Base-by-base conservation (phyloP, 2,888 invertebrate species). In the Bruchidius siliquastri region DNA sequence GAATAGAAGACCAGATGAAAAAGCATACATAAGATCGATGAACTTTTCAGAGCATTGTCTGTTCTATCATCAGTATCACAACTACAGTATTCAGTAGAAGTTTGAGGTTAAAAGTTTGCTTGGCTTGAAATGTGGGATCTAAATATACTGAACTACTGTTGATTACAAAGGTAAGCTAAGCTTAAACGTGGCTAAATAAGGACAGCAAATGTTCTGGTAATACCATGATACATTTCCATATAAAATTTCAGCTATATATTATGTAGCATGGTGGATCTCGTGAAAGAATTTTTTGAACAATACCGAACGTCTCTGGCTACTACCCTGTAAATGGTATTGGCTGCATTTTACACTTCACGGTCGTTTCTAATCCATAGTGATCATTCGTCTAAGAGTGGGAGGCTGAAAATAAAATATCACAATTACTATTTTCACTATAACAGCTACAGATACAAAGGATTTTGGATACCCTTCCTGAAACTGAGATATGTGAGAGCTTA, bases 321-420 rank as follows among this genome's bases (percentile, higher is more conserved):
- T 83, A 83, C 83, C 83, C 83, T 83, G 83, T 83, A 76, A 76
- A 74, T 80, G 76, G 79, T 80, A 80, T 80, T 76, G 79, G 79
- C 79, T 76, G 77, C 76, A 49, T 71, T 49, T 72, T 69, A 69
- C 18, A 71, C 73, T 71, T 69, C 73, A 69, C 49, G 72, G 72
- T 72, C 69, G 20, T 4, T 68, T 8, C 22, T 68, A 21, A 20
- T 68, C 68, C 22, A 10, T 22, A 68, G 68, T 68, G 21, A 68
- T 68, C 21, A 21, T n/a, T n/a, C n/a, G n/a, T 68, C 68, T 68
- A 68, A 13, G 68, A 68, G 21, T 68, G 22, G 8, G 68, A 21
- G 68, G 22, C 21, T 68, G 68, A 1, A 68, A 22, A 2, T 10
- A 22, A 21, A 68, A 68, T 68, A 68, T 22, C 21, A 13, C n/a